These are phyloP conservation scores for Mamestra brassicae DNA, from an alignment of 2,888 invertebrate species.

Conservation along the genomic window DNA sequence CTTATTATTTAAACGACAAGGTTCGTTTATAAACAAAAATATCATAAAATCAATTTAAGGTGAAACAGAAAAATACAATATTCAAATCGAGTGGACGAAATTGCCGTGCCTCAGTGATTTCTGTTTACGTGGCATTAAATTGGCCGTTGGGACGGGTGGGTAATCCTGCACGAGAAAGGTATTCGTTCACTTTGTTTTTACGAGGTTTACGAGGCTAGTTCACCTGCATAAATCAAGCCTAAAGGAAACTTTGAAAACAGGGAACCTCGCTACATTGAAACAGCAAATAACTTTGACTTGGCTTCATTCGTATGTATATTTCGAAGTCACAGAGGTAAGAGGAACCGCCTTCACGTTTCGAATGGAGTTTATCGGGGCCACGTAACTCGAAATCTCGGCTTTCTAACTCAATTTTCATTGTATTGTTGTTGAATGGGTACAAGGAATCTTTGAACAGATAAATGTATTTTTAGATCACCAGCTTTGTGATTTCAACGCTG, in stretches of 20 bases:
- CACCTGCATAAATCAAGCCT: conserved; percentile 61
- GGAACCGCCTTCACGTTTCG: conserved; percentile 17
- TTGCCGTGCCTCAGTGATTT: conserved; percentile 53
- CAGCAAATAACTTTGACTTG: conserved; percentile 24
- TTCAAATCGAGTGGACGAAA: conserved; percentile 51
- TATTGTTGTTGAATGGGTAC: conserved; percentile 11
- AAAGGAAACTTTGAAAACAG: conserved; percentile 56
- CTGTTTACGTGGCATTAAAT: conserved; percentile 63
- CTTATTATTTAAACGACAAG: too few species aligned
- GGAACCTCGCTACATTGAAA: conserved; percentile 39
- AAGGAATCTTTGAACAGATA: not conserved
- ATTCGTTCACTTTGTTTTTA: conserved; percentile 62
- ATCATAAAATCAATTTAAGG: conserved; percentile 28
- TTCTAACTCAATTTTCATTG: conserved; percentile 7
- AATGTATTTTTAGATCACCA: not conserved
- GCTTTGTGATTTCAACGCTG: not conserved
- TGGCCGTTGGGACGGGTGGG: conserved; percentile 52
- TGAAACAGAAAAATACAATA: conserved; percentile 42
- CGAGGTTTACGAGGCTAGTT: conserved; percentile 64
- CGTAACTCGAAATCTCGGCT: conserved; percentile 12
- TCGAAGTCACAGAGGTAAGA: conserved; percentile 3
- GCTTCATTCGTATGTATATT: conserved; percentile 38
- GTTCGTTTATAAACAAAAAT: conserved; percentile 38
- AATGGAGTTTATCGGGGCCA: conserved; percentile 23
- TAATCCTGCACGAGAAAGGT: conserved; percentile 55